Evolutionary conservation across 2,888 invertebrate species (phyloP), one percentile per base, ranked within the genome.

Genomic region (Elgonia sp.): DNA sequence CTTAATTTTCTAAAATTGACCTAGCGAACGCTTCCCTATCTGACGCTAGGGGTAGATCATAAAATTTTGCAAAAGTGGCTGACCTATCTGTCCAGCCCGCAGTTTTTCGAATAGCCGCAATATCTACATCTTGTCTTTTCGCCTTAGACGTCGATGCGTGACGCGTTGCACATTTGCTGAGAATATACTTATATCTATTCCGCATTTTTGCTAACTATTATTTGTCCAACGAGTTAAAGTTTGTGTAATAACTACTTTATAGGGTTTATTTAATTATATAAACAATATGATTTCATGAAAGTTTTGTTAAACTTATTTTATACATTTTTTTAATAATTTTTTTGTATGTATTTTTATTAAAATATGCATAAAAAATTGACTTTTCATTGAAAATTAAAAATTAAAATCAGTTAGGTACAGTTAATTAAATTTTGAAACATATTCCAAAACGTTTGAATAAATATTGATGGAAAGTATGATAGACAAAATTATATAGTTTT

Each of bases 141-240:
- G 84, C 77, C 14, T 76, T 53, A 0, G 76, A 76, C 6, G 76
- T 70, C 4, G 76, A 46, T 4, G 84, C 76, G n/a, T 83, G 67
- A 9, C 75, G 55, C 7, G 67, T 83, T n/a, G 65, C 46, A n/a
- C n/a, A 39, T 69, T 29, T 3, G 76, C 69, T 0, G 77, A 69
- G 40, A 77, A 77, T 40, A 70, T 50, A 8, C 46, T n/a, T 0
- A 62, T 70, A 16, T 70, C 84, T 3, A 83, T 46, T 46, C n/a
- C n/a, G 7, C n/a, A 53, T 53, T 53, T 5, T 14, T 53, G 8
- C 16, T 14, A 53, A 14, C 8, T 16, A 16, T 9, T 14, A 14
- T 53, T 53, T 5, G 16, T 53, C 53, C 53, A 53, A 9, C 10
- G 8, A 16, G 12, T 53, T 53, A 53, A 14, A 14, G 53, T 53